Percentiles rank a stretch among this genome's conserved stretches.
Evolutionary conservation across 1,140 invertebrate species (phyloP).

Genomic region (Drosophila dunni): DNA sequence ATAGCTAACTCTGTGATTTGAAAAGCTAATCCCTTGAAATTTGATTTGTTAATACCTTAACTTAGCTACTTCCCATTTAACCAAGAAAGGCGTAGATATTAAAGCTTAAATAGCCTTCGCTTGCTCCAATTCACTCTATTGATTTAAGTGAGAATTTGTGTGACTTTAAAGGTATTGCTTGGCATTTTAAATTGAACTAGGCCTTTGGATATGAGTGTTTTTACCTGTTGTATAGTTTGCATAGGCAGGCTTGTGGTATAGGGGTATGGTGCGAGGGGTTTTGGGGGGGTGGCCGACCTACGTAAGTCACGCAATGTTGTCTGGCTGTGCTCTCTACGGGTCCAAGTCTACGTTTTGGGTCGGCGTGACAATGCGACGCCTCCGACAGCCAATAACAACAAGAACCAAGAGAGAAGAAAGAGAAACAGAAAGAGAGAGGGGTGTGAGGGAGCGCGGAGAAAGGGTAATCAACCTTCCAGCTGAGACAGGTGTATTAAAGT

Average conservation of each 20-base stretch:
- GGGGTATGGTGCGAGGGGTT: neutral
- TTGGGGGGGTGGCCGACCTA: slow-evolving; percentile 52
- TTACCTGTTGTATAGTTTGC: slow-evolving; percentile 47
- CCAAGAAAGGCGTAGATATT: too few relatives aligned
- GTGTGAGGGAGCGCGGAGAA: slow-evolving; percentile 17
- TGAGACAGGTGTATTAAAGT: slow-evolving; percentile 66
- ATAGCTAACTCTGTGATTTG: too few relatives aligned
- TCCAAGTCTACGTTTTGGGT: slow-evolving; percentile 32
- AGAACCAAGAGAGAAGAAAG: slow-evolving; percentile 3
- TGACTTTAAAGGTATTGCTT: slow-evolving; percentile 29
- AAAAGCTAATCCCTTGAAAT: too few relatives aligned
- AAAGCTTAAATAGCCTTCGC: neutral
- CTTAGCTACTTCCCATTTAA: too few relatives aligned
- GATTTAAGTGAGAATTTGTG: slow-evolving; percentile 18
- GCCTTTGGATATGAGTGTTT: slow-evolving; percentile 54
- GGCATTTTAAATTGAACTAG: slow-evolving; percentile 71
- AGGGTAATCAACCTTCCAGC: slow-evolving; percentile 27
- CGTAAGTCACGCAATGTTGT: slow-evolving; percentile 80
- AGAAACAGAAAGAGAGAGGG: too few relatives aligned
- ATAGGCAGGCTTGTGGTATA: neutral
- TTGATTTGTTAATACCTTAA: too few relatives aligned
- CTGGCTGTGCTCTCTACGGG: slow-evolving; percentile 41
- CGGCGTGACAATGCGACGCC: slow-evolving; percentile 77
- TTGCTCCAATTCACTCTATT: slow-evolving; percentile 12
- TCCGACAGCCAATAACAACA: slow-evolving; percentile 37